Percentiles rank a stretch among this genome's conserved stretches.
phyloP scores from a whole-genome alignment of 1,140 invertebrate genomes.

The Drosophila lini region DNA sequence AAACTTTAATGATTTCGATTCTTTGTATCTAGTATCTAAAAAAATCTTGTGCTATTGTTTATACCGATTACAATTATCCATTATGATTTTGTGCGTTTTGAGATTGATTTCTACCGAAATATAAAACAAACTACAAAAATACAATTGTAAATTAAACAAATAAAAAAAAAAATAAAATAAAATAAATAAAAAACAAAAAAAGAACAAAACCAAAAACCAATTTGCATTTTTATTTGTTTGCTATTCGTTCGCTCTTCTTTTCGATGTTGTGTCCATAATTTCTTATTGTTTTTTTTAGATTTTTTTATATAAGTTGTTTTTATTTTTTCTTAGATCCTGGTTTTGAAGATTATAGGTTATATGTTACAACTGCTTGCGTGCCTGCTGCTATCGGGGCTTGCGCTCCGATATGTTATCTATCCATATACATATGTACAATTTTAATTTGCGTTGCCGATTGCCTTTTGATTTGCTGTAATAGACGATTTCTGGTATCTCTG shows the following conservation, averaged over 20 bases:
- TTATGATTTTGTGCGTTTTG: conserved; percentile 79
- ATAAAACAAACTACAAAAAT: conserved; percentile 56
- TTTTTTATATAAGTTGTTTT: not conserved
- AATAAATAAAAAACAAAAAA: conserved; percentile 37
- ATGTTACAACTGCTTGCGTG: conserved; percentile 30
- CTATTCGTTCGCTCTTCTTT: not conserved
- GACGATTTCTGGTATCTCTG: conserved; percentile 48
- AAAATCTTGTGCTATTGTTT: conserved; percentile 64
- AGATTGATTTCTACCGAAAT: conserved; percentile 73
- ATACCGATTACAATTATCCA: conserved; percentile 45
- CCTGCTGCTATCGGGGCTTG: conserved; percentile 10
- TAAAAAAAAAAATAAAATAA: conserved; percentile 30
- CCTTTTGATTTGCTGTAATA: conserved; percentile 46
- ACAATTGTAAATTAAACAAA: conserved; percentile 70
- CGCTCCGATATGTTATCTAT: not conserved
- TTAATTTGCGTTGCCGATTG: conserved; percentile 31
- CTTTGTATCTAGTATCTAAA: conserved; percentile 59
- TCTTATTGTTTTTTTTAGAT: conserved; percentile 5
- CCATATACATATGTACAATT: not conserved
- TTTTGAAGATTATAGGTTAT: conserved; percentile 5
- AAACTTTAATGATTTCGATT: conserved; percentile 45
- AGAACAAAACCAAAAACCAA: conserved; percentile 58
- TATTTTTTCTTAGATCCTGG: conserved; percentile 23
- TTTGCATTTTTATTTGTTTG: conserved; percentile 52
- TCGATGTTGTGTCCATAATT: not conserved